A percentile compares a stretch with the other conserved stretches of the same genome.
phyloP scores from a whole-genome alignment of 2,888 invertebrate genomes.

The Cinara cedri region DNA sequence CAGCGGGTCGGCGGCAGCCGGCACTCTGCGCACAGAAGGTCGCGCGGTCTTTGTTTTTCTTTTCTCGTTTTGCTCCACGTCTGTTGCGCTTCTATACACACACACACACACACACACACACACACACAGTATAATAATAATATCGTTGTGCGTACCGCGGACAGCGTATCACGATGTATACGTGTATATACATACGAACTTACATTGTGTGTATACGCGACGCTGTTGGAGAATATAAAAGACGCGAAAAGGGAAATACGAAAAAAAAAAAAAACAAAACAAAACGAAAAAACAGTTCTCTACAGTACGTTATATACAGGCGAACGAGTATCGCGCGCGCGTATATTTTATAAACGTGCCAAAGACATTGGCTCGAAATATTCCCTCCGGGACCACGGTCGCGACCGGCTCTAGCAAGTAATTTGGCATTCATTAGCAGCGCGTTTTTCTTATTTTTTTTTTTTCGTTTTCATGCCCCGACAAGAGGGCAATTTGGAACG shows the following conservation, averaged over 20 bases:
- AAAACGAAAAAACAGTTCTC: too few species aligned
- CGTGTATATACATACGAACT: too few species aligned
- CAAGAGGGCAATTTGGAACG: constrained; percentile 37
- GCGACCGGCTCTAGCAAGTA: neutral
- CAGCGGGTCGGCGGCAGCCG: neutral
- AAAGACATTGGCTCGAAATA: constrained; percentile 18
- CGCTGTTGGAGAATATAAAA: neutral
- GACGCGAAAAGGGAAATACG: constrained; percentile 9
- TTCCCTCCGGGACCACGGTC: constrained; percentile 13
- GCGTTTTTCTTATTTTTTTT: too few species aligned
- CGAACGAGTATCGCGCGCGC: too few species aligned
- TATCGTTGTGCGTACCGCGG: too few species aligned
- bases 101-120: neutral
- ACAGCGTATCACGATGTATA: too few species aligned
- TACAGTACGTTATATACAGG: too few species aligned
- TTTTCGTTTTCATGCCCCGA: constrained; percentile 1
- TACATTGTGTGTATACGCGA: too few species aligned
- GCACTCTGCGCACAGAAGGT: neutral
- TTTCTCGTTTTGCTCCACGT: neutral
- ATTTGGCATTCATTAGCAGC: constrained; percentile 48
- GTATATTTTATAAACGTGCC: too few species aligned
- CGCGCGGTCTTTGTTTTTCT: neutral
- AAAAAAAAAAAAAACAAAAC: constrained; percentile 33
- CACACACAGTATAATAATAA: neutral
- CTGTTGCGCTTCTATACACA: neutral